Evolutionary conservation across 2,113 vertebrate genomes (phyloP), one percentile per base, ranked within the genome.

Genomic region (Pteruthius melanotis): DNA sequence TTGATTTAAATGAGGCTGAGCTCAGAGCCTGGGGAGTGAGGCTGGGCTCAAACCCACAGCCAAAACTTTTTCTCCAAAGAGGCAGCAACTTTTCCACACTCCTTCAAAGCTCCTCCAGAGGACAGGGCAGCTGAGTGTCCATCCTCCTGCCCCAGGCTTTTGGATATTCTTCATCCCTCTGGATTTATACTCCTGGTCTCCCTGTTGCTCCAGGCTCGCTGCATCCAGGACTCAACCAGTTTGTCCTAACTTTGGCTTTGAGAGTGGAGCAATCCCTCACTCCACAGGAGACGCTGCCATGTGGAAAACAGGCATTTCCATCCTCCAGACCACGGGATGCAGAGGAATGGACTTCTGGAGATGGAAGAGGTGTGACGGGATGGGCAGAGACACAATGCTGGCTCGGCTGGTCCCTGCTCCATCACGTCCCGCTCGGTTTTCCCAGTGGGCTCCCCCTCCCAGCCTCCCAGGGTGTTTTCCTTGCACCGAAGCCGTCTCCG

Each of bases 281-380:
- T 33, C 39, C 49, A 11, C 0, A 0, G 68, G 37, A 74, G 42
- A 33, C 0, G 1, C 21, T 7, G 39, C 52, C 28, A 21, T 7
- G 1, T 15, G 39, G 56, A 89, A 71, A 83, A 50, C 31, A 76
- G 35, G 20, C 63, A 3, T 64, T 66, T 64, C 63, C 24, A 47
- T n/a, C n/a, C 81, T 57, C 42, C 90, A 72, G 31, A 42, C 37
- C 27, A 1, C 3, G 7, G 44, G 54, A 3, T 13, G 27, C 40
- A 80, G 66, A 70, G 35, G 70, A 82, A 59, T 1, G 33, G 75
- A 4, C 42, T 74, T 16, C 35, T 52, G 64, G 52, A 83, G 83
- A 81, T 39, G 71, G 79, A 86, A 39, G 69, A 91, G 87, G 64
- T 76, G 83, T 44, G 83, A 74, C 3, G 4, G 61, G 44, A 74